phyloP scores from a whole-genome alignment of 2,113 vertebrate species.

The Oryzias celebensis region DNA sequence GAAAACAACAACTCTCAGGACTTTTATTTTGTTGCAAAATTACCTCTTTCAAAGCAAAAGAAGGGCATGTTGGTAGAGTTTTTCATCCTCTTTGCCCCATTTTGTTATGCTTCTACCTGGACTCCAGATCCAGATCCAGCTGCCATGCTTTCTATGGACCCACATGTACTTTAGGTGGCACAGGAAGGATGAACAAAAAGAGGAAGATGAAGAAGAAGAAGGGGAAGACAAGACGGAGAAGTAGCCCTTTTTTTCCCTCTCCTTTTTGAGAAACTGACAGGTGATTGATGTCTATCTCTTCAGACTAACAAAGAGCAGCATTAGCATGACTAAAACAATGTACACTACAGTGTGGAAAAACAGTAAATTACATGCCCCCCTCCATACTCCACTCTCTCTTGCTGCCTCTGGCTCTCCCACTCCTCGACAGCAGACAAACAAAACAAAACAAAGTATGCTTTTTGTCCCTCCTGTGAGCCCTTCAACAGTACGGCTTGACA shows the following conservation, averaged over 20 bases:
- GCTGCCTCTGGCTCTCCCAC: slow-evolving; percentile 72
- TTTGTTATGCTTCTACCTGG: slow-evolving; percentile 51
- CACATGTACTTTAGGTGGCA: slow-evolving; percentile 89
- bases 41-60: background rate
- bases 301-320: slow-evolving; percentile 94
- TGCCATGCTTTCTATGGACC: slow-evolving; percentile 85
- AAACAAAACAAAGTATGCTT: slow-evolving; percentile 88
- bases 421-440: slow-evolving; percentile 85
- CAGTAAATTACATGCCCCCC: slow-evolving; percentile 97
- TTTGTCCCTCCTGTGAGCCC: slow-evolving; percentile 89
- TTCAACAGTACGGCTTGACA: slow-evolving; percentile 95
- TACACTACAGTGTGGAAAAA: slow-evolving; percentile 93
- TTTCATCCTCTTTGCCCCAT: background rate
- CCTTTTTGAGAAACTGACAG: slow-evolving; percentile 92
- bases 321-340: slow-evolving; percentile 99
- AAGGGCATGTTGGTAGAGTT: background rate
- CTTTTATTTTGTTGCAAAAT: slow-evolving; percentile 9
- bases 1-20: slow-evolving; percentile 7
- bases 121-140: slow-evolving; percentile 80
- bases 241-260: slow-evolving; percentile 79
- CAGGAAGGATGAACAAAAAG: slow-evolving; percentile 73
- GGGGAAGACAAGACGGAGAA: slow-evolving; percentile 54
- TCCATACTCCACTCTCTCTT: slow-evolving; percentile 63
- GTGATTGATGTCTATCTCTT: slow-evolving; percentile 99
- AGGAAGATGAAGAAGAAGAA: slow-evolving; percentile 33